Evolutionary conservation across 2,797 vertebrate species (phyloP).

Genomic region (Pseudochaenichthys georgianus): DNA sequence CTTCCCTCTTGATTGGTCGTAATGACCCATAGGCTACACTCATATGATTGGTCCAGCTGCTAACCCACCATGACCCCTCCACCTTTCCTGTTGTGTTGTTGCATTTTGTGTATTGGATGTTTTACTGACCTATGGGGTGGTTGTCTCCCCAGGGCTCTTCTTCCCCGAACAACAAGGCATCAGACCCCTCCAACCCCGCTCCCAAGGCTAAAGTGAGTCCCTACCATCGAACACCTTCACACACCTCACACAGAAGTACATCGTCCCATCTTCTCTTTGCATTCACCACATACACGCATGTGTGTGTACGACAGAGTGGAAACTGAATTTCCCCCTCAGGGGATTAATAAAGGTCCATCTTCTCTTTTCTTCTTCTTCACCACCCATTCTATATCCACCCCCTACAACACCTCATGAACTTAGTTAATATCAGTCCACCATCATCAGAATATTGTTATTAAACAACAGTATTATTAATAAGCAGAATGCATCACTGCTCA

Average conservation of each 20-base stretch:
- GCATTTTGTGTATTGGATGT: conserved; percentile 60
- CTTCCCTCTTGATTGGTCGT: conserved; percentile 22
- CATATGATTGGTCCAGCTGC: conserved; percentile 26
- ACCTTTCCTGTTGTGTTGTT: conserved; percentile 43
- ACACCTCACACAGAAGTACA: conserved; percentile 48
- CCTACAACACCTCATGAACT: background rate
- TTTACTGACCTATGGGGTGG: conserved; percentile 78
- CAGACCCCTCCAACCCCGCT: conserved; percentile 78
- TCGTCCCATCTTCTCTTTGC: conserved; percentile 31
- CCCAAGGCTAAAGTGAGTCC: conserved; percentile 87
- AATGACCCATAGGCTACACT: conserved; percentile 4
- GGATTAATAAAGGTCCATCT: too few species aligned
- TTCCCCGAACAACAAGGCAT: conserved; percentile 83
- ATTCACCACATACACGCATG: conserved; percentile 20
- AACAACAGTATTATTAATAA: background rate
- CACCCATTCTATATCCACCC: conserved; percentile 32
- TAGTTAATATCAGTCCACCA: background rate
- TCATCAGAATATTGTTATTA: background rate
- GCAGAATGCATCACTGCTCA: background rate
- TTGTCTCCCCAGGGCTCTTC: conserved; percentile 85
- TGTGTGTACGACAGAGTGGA: too few species aligned
- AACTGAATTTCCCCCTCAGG: too few species aligned
- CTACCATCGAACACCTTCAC: conserved; percentile 56
- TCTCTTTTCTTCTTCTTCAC: background rate
- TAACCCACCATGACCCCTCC: conserved; percentile 10